Evolutionary conservation across 2,888 invertebrate genomes (phyloP), one percentile per base, ranked within the genome.

Genomic region (Dolomedes plantarius): DNA sequence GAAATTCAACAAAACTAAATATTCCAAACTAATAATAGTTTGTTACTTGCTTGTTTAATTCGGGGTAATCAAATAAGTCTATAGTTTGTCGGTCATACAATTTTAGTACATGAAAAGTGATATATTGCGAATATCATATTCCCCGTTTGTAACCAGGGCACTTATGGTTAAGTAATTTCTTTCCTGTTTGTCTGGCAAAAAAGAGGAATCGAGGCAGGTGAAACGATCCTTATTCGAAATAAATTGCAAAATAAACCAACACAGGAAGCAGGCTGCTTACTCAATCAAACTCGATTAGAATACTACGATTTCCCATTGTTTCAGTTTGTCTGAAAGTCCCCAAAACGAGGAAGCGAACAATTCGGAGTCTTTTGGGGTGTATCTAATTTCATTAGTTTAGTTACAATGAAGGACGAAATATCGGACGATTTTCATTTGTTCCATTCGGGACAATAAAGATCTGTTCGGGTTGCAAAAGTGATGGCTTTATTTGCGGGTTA

Each of bases 261-360:
- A 23, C 56, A 56, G 56, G 56, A 56, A 56, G 56, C 56, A 1
- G 56, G 5, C 19, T 23, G 56, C 56, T 56, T 56, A 56, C 56
- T 16, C 56, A 56, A 56, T 56, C 56, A 56, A 56, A 56, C 56
- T 23, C 56, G 56, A 56, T 56, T 56, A 56, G 56, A 56, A 56
- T 56, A 23, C 23, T 19, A 3, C 3, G 23, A 56, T 56, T 11
- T 23, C 11, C 16, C 23, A 56, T 56, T 56, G 56, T 56, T 13
- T 56, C 56, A 5, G 23, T 56, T 16, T 2, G 3, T 3, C 23
- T 5, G 11, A 56, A 56, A 56, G 11, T 23, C 23, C 1, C 5
- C 56, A 56, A 56, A 56, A 56, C 23, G 23, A 56, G 56, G 56
- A 56, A 56, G 23, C 23, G 23, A 23, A 56, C 56, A 56, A 56